These are phyloP conservation scores for Drosophila rufa DNA, from an alignment of 1,140 invertebrate genomes.

Conservation along the genomic window DNA sequence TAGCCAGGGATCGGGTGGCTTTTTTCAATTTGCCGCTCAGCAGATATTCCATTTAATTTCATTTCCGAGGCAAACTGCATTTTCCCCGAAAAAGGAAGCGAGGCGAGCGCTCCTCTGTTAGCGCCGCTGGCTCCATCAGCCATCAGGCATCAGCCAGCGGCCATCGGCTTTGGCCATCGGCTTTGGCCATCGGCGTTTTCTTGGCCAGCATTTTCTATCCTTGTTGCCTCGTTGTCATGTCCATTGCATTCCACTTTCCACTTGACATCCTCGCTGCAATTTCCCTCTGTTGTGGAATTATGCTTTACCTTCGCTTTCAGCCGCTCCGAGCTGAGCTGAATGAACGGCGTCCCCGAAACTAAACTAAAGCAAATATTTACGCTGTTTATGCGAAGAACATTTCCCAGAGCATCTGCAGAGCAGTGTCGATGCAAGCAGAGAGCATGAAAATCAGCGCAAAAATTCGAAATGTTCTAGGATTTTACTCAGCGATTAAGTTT, in stretches of 20 bases:
- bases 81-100: slow-evolving; percentile 30
- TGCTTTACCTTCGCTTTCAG: slow-evolving; percentile 48
- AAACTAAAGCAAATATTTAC: slow-evolving; percentile 70
- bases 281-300: slow-evolving; percentile 77
- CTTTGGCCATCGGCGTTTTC: slow-evolving; percentile 24
- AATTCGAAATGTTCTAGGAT: background rate
- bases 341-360: slow-evolving; percentile 47
- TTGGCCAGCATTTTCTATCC: slow-evolving; percentile 36
- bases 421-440: background rate
- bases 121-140: slow-evolving; percentile 31
- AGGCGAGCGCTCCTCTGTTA: slow-evolving; percentile 26
- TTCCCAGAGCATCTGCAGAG: background rate
- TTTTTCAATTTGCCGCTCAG: slow-evolving; percentile 45
- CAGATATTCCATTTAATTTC: slow-evolving; percentile 63
- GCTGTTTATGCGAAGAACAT: slow-evolving; percentile 30
- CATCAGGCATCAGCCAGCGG: slow-evolving; percentile 33
- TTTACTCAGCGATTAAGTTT: background rate
- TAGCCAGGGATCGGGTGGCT: slow-evolving; percentile 8
- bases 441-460: no score
- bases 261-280: slow-evolving; percentile 78
- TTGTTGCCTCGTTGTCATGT: slow-evolving; percentile 54
- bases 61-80: slow-evolving; percentile 61
- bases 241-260: slow-evolving; percentile 74
- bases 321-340: slow-evolving; percentile 43
- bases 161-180: slow-evolving; percentile 24